Base-by-base conservation (phyloP, 2,113 vertebrate species). In the Ceyx melanurus region DNA sequence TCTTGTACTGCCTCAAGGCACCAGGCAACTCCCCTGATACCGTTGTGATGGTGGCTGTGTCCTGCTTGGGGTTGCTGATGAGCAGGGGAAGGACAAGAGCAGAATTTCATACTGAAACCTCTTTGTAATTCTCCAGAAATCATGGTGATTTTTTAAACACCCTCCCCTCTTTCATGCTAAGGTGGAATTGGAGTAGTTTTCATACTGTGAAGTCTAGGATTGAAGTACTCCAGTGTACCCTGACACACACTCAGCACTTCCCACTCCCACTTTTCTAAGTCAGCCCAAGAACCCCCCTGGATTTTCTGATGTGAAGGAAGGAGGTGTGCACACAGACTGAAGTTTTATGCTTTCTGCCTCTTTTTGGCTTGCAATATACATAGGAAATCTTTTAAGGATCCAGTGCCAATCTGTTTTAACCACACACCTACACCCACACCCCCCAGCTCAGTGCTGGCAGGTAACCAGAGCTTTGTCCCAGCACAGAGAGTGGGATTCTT, bases 131-230 rank as follows among this genome's bases (percentile, higher is more conserved):
- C 58, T 93, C 53, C 35, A 79, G 68, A 77, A 68, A 50, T 45
- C 26, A 29, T 20, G 13, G 9, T 20, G 13, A 6, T 58, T 72
- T 68, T 93, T 54, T 26, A 67, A 90, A 85, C 67, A 8, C 13
- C n/a, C 85, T 56, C 53, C 81, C 64, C 23, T 65, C 70, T 86
- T 75, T 89, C 45, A 58, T 61, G 76, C 46, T 73, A 92, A 86
- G 45, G 82, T 92, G 87, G 64, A 92, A 88, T 81, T 92, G n/a
- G 46, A 88, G 57, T 95, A 92, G 61, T 86, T 95, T 89, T 95
- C 80, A 43, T 94, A 82, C 78, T 75, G 62, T 85, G 93, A 94
- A 72, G 33, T 73, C 29, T n/a, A 86, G 82, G 67, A 61, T 12
- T 12, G 29, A 82, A 87, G 67, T 74, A 73, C 50, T 28, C 57